Percentiles rank a stretch among this genome's conserved stretches.
Evolutionary conservation across 2,113 vertebrate genomes (phyloP).

Genomic region (Lophochroa leadbeateri): DNA sequence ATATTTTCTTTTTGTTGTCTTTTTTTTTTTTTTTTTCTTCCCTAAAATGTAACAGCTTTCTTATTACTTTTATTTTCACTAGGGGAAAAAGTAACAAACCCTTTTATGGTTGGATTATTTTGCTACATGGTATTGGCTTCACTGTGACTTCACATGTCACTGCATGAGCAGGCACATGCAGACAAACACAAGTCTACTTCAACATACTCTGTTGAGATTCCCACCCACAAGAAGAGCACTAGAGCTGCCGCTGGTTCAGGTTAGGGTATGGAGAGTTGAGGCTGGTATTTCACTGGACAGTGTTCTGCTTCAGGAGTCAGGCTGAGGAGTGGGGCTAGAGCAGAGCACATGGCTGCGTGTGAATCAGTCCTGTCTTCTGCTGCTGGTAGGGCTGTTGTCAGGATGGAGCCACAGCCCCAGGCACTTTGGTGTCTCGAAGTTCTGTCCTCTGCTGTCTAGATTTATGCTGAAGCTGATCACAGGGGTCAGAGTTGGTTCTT

Average conservation of each 20-base stretch:
- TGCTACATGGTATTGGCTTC: too few relatives aligned
- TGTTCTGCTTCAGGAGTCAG: not conserved
- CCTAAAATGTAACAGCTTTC: not conserved
- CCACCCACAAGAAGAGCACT: not conserved
- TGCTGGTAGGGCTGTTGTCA: not conserved
- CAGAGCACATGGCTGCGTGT: rapidly evolving
- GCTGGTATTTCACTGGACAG: not conserved
- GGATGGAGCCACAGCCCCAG: not conserved
- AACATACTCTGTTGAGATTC: not conserved
- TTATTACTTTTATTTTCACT: not conserved
- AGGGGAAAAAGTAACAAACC: not conserved
- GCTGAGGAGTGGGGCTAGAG: not conserved
- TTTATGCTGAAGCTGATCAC: not conserved
- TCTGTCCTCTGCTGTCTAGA: not conserved
- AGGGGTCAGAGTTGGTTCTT: not conserved
- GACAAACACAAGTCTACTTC: not conserved
- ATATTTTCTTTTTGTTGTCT: not conserved
- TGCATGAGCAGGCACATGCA: not conserved
- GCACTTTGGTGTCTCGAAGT: not conserved
- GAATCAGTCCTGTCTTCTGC: not conserved
- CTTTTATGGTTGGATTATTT: not conserved
- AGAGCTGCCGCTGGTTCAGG: not conserved
- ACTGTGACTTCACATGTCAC: not conserved
- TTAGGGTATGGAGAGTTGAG: not conserved
- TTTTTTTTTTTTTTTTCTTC: not conserved